Evolutionary conservation across 2,113 vertebrate genomes (phyloP), one percentile per base, ranked within the genome.

Genomic region (Corythaixoides concolor): DNA sequence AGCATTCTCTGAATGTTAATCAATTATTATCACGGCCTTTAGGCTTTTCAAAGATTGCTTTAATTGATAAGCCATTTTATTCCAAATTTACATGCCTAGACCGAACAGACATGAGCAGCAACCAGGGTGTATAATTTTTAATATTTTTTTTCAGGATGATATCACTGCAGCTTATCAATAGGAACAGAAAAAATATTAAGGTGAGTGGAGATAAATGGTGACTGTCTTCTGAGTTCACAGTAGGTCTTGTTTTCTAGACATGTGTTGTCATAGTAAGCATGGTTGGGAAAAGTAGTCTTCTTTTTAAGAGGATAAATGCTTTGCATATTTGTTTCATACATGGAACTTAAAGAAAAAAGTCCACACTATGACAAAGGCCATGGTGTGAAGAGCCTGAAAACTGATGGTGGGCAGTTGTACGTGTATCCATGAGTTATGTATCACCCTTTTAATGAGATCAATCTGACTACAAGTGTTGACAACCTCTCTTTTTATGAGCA

Each of bases 381-480:
- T 23, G 8, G 14, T 33, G 5, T 63, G 32, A 70, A n/a, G 32
- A 45, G 4, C 3, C 2, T 24, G 8, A 53, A 74, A 78, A 41
- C 18, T 30, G 18, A 8, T 7, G 15, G 4, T 20, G 24, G 27
- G 5, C 32, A 72, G 27, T 14, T 55, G 8, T 35, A 17, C 0
- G 0, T 7, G 8, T 22, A 27, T 13, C 8, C 9, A 7, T 13
- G 45, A 59, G 23, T 16, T 62, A 56, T 21, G 0, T 13, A 9
- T 19, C 37, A 28, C 8, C 24, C 37, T 56, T 55, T 35, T n/a
- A 50, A 12, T 0, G 1, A 41, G 24, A 77, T 39, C 4, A 6
- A 2, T 9, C 27, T 2, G 26, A n/a, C 12, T 37, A 50, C 21
- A 60, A 39, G 17, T 16, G 24, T 19, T 47, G 28, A 32, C 10